These are phyloP conservation scores for Piprites chloris DNA, from an alignment of 2,113 vertebrate genomes.

Conservation along the genomic window DNA sequence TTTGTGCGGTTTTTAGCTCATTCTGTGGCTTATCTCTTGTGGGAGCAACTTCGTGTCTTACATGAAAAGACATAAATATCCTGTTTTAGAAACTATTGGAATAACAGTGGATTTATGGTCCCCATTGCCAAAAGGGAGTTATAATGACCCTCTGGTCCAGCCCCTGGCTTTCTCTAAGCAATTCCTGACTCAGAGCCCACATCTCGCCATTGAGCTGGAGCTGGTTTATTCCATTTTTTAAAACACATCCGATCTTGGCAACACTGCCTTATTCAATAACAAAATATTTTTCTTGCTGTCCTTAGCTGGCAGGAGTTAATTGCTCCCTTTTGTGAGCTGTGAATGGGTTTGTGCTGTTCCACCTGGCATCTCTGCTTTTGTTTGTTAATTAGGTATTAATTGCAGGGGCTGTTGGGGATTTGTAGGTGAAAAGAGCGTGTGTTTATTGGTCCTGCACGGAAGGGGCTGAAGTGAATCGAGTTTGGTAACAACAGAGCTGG, in stretches of 20 bases:
- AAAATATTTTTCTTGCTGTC: slow-evolving; percentile 42
- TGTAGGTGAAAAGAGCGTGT: slow-evolving; percentile 36
- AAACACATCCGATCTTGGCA: background rate
- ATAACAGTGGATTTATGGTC: background rate
- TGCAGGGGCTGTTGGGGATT: slow-evolving; percentile 44
- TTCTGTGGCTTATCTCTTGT: slow-evolving; percentile 1
- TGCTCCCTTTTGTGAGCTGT: slow-evolving; percentile 58
- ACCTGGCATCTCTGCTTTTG: slow-evolving; percentile 68
- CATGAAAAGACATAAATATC: background rate
- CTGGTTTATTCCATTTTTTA: background rate
- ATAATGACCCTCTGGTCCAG: background rate
- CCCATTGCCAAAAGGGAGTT: background rate
- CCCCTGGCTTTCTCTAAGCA: background rate
- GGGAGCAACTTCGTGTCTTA: background rate
- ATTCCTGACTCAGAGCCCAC: slow-evolving; percentile 1
- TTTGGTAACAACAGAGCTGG: background rate
- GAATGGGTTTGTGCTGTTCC: slow-evolving; percentile 56
- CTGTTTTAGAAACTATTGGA: slow-evolving; percentile 11
- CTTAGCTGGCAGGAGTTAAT: slow-evolving; percentile 55
- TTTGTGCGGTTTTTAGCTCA: background rate
- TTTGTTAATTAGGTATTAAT: slow-evolving; percentile 76
- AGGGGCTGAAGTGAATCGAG: background rate
- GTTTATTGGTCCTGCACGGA: background rate
- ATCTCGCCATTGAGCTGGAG: background rate
- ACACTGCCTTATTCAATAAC: slow-evolving; percentile 33